Evolutionary conservation across 2,888 invertebrate species (phyloP), one percentile per base, ranked within the genome.

Genomic region (Agonopterix arenella): DNA sequence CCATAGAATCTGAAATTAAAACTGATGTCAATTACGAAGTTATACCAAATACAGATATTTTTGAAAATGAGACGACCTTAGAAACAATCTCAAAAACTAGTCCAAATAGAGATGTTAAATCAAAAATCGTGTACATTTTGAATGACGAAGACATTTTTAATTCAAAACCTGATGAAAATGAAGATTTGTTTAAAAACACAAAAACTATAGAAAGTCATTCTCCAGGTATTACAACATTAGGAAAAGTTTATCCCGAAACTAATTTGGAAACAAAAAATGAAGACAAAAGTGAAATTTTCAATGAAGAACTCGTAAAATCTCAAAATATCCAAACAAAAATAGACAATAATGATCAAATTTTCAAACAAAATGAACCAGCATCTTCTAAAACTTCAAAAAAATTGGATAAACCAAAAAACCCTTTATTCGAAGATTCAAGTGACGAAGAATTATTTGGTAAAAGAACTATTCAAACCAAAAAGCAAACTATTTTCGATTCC

Each of bases 91-190:
- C 13, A 5, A 47, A 47, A 43, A 38, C 13, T 11, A 47, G 28
- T 47, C 36, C 42, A 9, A 5, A 37, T 8, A 54, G 51, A 52
- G 57, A 61, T 42, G 60, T 70, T 0, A 74, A 62, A 64, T 77
- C 82, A 9, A 85, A 84, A 78, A 62, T 82, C 13, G 82, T 84
- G 1, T 86, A 86, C 50, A 75, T 86, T 28, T 54, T 86, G 16
- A 80, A 84, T 8, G 86, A 88, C 44, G 85, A 85, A 73, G 86
- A 86, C 47, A 84, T 86, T 57, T 86, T 86, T 56, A 61, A 18
- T 28, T 54, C 36, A 46, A 18, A 52, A 50, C 52, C 47, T 48
- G 47, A 55, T n/a, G 57, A 61, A 46, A 57, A 59, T 49, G 59
- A 58, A 38, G 62, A 68, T 48, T 56, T 63, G 48, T 67, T 62